Percentiles rank a stretch among this genome's conserved stretches.
Evolutionary conservation across 2,113 vertebrate species (phyloP).

Genomic region (Brachirus orientalis): DNA sequence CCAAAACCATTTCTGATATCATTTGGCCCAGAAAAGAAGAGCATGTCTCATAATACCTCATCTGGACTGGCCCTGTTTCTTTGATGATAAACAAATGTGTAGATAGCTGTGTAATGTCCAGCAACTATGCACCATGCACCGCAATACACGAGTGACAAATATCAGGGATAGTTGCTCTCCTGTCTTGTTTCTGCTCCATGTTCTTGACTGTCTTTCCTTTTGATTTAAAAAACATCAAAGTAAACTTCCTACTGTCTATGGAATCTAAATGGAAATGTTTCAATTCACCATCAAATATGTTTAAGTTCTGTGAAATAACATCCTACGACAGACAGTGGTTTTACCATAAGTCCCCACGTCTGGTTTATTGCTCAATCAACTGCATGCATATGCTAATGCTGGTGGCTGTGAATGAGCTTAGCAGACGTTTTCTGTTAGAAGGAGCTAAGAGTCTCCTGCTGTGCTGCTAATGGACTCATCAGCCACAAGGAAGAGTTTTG

Average conservation of each 20-base stretch:
- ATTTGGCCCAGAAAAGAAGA: neutral
- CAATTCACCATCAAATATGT: conserved; percentile 29
- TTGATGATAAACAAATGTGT: too few relatives aligned
- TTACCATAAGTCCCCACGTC: conserved; percentile 19
- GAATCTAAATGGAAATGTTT: conserved; percentile 24
- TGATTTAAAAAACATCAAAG: conserved; percentile 7
- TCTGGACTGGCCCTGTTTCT: too few relatives aligned
- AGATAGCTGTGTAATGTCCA: too few relatives aligned
- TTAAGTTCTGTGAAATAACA: conserved; percentile 25
- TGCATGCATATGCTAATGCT: conserved; percentile 62
- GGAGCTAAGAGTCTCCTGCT: conserved; percentile 54
- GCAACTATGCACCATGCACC: too few relatives aligned
- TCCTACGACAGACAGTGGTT: conserved; percentile 13
- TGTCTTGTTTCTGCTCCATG: neutral
- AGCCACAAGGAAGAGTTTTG: conserved; percentile 66
- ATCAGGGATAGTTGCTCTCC: too few relatives aligned
- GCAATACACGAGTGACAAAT: too few relatives aligned
- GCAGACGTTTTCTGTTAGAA: conserved; percentile 53
- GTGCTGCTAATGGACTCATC: conserved; percentile 74
- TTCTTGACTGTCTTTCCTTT: conserved; percentile 2
- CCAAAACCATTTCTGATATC: conserved; percentile 8
- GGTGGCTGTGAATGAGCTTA: conserved; percentile 53
- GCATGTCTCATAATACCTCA: too few relatives aligned
- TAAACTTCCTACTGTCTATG: conserved; percentile 6
- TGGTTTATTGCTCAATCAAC: conserved; percentile 58